Evolutionary conservation across 64 coral and sea anemone species (phyloP), one percentile per base, ranked within the genome.

Genomic region (Cladopsammia gracilis): DNA sequence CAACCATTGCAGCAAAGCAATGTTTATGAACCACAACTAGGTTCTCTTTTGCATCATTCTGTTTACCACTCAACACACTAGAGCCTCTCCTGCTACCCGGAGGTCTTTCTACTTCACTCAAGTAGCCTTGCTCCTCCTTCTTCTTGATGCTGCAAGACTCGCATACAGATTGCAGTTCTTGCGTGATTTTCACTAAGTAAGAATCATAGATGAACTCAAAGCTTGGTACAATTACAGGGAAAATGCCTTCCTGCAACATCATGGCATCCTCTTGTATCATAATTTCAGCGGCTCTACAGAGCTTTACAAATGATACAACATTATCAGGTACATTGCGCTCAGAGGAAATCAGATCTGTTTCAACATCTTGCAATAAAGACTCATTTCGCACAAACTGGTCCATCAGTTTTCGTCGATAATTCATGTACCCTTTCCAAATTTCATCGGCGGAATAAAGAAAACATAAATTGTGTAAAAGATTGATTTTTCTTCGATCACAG

Each of bases 211-310:
- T 88, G 16, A 82, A 79, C 48, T 98, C 90, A 47, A 98, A 86
- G 18, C 80, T 91, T 6, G 94, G 60, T 75, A 87, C 85, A 48
- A 73, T 94, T 14, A 54, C 67, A 79, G 76, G 76, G 48, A 94
- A 78, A 65, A 82, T 71, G 7, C 88, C 87, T 7, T 96, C 82
- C 23, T 94, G 76, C 62, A 96, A 70, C 19, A 96, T 89, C 8
- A 72, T 77, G 62, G 83, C 89, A 76, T 98, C 96, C 26, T 98
- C 92, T 11, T 79, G 58, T 52, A 98, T 94, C 96, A 98, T 98
- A 3, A 98, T 83, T 78, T 93, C 83, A 88, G 90, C 45, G 14
- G 96, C 89, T 74, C 77, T 87, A 64, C 96, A 91, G 10, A 98
- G 59, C 71, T 98, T 94, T 25, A 93, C 87, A 68, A 98, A 89